These are phyloP conservation scores for Peromyscus leucopus DNA, from an alignment of 2,113 vertebrate genomes.

Conservation along the genomic window DNA sequence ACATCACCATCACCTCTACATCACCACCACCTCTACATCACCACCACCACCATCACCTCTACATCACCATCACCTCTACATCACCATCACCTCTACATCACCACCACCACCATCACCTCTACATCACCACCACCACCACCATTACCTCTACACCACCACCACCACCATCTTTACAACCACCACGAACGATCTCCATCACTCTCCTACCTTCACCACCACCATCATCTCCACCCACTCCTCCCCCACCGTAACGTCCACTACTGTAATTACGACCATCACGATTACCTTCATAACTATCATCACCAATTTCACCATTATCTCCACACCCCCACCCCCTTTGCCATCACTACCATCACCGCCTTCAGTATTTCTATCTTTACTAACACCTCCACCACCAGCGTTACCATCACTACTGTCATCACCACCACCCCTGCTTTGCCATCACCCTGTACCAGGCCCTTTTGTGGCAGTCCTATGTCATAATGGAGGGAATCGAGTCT, in stretches of 20 bases:
- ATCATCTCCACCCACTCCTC: background rate
- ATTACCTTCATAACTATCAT: background rate
- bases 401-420: background rate
- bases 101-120: too few relatives aligned
- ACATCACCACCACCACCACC: background rate
- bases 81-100: background rate
- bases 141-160: background rate
- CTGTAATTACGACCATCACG: background rate
- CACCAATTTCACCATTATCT: background rate
- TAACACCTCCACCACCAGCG: too few relatives aligned
- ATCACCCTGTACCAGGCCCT: background rate
- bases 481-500: background rate
- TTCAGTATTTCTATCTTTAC: background rate
- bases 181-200: background rate
- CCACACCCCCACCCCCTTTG: accelerated
- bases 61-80: background rate
- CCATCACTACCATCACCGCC: background rate
- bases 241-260: background rate
- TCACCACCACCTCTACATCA: too few relatives aligned
- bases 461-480: background rate
- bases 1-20: too few relatives aligned
- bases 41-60: too few relatives aligned
- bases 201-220: background rate
- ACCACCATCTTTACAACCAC: background rate
- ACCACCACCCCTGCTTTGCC: background rate